Evolutionary conservation across 1,140 invertebrate species (phyloP), one percentile per base, ranked within the genome.

Genomic region (Pseudomyrmex dendroicus): DNA sequence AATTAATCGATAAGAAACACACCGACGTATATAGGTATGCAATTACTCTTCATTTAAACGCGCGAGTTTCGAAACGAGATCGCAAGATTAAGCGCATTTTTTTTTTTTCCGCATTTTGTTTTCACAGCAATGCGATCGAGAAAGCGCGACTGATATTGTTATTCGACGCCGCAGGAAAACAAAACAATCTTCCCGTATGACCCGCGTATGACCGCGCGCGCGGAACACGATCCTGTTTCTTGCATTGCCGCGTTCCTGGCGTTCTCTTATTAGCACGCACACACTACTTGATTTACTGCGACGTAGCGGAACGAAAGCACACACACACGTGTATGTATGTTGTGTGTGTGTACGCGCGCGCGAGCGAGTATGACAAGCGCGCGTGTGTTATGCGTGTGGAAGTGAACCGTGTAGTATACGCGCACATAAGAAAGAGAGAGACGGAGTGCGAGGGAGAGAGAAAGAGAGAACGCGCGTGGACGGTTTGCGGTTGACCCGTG

Each of bases 401-500:
- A 13, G 50, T 13, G 50, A 52, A 13, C 50, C 50, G 50, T 35
- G 35, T 35, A 35, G 35, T 44, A 73, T 62, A 85, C 63, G 68
- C 46, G 44, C 25, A 57, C 8, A 17, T 52, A 9, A 76, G 15
- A 82, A 9, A 1, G 61, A 59, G 59, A 73, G 8, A 17, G 50
- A 20, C 35, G 57, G 48, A 67, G 70, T 17, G 73, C 57, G 76
- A 73, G 68, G 67, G 61, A 52, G 66, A 82, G 66, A 84, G 74
- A 54, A 67, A 62, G 82, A 80, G 63, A 62, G 67, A 22, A 78
- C 68, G 83, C 89, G 87, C 90, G 89, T 91, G 91, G 91, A 92
- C 90, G 76, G 91, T 92, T 91, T 92, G 91, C 86, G 92, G 92
- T 93, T 89, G 90, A 91, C 89, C 90, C 88, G 89, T 90, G 91